Conservation (phyloP, 1,140 invertebrate genomes). For the Macrocentrus cingulum region DNA sequence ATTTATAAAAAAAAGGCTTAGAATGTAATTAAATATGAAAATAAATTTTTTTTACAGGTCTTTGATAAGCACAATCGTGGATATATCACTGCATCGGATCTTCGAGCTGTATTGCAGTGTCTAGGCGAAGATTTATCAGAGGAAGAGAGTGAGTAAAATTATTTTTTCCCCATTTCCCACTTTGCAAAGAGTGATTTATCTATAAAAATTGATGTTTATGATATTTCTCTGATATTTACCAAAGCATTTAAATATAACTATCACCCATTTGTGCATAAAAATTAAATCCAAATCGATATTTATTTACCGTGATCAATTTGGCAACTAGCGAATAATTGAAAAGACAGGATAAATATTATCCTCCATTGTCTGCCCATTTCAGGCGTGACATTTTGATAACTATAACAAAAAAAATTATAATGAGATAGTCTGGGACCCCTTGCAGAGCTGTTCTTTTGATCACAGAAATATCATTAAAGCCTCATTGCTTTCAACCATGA, state of each 20-base stretch:
- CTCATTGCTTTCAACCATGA: not conserved
- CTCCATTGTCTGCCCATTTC: too few relatives aligned
- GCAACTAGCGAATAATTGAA: too few relatives aligned
- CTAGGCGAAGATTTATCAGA: slow-evolving; percentile 82
- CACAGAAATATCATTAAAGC: slow-evolving; percentile 15
- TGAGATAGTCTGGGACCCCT: too few relatives aligned
- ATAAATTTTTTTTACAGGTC: slow-evolving; percentile 48
- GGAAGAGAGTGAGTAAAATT: slow-evolving; percentile 73
- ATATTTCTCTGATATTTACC: not conserved
- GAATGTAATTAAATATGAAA: too few relatives aligned
- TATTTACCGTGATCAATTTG: too few relatives aligned
- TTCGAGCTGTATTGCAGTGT: slow-evolving; percentile 81
- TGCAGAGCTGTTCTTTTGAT: slow-evolving; percentile 16
- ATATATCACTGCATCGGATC: slow-evolving; percentile 82
- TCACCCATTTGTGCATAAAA: too few relatives aligned
- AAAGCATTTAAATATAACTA: too few relatives aligned
- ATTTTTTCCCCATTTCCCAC: not conserved
- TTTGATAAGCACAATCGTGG: slow-evolving; percentile 87
- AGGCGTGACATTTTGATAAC: slow-evolving; percentile 11
- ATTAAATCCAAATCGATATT: too few relatives aligned
- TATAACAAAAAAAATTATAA: slow-evolving; percentile 6
- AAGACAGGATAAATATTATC: too few relatives aligned
- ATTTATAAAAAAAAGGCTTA: too few relatives aligned
- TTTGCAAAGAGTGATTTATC: too few relatives aligned
- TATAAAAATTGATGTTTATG: too few relatives aligned